Percentiles rank a stretch among this genome's conserved stretches.
Evolutionary conservation across 2,113 vertebrate genomes (phyloP).

Genomic region (Tetraodon nigroviridis): DNA sequence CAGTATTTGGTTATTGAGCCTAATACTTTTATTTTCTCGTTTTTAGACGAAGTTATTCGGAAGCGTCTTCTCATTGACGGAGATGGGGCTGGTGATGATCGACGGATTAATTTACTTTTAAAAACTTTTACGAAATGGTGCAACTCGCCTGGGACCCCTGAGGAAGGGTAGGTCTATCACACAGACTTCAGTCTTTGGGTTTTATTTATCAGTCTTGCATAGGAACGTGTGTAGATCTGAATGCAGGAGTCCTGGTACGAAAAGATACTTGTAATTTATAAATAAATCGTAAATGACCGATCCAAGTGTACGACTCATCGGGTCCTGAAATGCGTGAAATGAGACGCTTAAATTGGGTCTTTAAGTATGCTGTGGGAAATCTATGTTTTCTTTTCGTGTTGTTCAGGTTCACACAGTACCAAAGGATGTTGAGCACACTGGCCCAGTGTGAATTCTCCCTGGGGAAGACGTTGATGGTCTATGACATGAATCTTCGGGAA

Average conservation of each 20-base stretch:
- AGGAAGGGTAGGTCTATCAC: conserved; percentile 82
- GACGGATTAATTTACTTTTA: conserved; percentile 90
- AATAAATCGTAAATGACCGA: no score
- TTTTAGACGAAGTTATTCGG: conserved; percentile 89
- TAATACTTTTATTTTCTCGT: background rate
- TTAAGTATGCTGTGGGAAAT: background rate
- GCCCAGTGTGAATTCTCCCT: conserved; percentile 97
- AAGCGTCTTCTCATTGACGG: conserved; percentile 96
- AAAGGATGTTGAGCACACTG: conserved; percentile 91
- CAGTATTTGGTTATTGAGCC: background rate
- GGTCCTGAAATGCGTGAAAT: no score
- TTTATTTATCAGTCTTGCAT: no score
- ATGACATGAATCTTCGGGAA: conserved; percentile 97
- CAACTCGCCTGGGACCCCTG: conserved; percentile 82
- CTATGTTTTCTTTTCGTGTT: background rate
- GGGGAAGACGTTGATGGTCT: conserved; percentile 95
- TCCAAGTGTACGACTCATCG: no score
- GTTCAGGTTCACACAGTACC: conserved; percentile 88
- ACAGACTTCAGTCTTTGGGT: background rate
- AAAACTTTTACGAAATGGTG: conserved; percentile 98
- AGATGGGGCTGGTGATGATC: conserved; percentile 94
- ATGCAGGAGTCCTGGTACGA: no score
- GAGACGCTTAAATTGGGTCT: no score
- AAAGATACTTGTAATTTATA: no score
- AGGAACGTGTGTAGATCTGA: no score